These are phyloP conservation scores for Dryobota labecula DNA, from an alignment of 2,888 invertebrate genomes.

Conservation along the genomic window DNA sequence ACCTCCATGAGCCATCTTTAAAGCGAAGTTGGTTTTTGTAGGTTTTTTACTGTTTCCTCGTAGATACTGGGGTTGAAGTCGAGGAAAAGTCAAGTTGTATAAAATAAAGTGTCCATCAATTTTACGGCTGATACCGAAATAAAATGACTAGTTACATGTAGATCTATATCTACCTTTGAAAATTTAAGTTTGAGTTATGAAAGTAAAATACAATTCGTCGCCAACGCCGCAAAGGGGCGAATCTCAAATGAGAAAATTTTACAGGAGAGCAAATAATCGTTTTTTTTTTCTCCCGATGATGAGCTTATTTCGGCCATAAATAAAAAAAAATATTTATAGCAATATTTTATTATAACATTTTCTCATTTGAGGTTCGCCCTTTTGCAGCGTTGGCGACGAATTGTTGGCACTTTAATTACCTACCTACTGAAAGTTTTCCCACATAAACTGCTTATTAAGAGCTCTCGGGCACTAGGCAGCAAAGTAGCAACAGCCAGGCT, in stretches of 20 bases:
- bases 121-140: not conserved
- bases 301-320: too few relatives aligned
- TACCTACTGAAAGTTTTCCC: not conserved
- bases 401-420: not conserved
- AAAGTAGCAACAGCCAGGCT: too few relatives aligned
- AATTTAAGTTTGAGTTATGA: not conserved
- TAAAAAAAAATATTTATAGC: too few relatives aligned
- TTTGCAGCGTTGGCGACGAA: too few relatives aligned
- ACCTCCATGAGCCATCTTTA: constrained; percentile 39
- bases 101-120: constrained; percentile 2
- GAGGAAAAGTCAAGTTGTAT: constrained; percentile 1
- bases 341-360: too few relatives aligned
- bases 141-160: not conserved
- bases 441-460: not conserved
- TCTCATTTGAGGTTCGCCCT: too few relatives aligned
- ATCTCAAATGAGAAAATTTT: too few relatives aligned
- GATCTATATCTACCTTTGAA: not conserved
- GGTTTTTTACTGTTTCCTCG: constrained; percentile 31
- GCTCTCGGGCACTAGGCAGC: too few relatives aligned
- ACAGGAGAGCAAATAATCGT: too few relatives aligned
- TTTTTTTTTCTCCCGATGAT: too few relatives aligned
- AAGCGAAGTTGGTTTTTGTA: constrained; percentile 44
- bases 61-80: constrained; percentile 3
- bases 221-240: too few relatives aligned
- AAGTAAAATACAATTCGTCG: not conserved